A percentile compares a stretch with the other conserved stretches of the same genome.
These are phyloP conservation scores for Himantopus leucocephalus DNA, from an alignment of 2,113 vertebrate species.

Conservation along the genomic window DNA sequence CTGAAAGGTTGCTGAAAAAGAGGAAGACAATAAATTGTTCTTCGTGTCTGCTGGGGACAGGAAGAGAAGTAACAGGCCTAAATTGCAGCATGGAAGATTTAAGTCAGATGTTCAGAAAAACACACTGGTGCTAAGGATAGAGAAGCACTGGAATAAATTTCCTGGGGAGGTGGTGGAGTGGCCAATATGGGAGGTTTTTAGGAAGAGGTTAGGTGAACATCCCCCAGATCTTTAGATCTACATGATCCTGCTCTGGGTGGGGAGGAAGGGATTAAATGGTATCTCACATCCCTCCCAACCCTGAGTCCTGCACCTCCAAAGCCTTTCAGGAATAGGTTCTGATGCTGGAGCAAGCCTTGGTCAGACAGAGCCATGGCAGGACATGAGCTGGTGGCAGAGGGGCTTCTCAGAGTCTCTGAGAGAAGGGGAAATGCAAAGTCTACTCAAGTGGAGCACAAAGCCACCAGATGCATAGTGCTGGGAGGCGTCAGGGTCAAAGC, in stretches of 20 bases:
- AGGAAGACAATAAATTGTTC: neutral
- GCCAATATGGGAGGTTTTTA: neutral
- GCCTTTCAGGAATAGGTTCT: neutral
- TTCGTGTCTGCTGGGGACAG: neutral
- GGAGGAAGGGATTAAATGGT: neutral
- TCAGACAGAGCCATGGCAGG: rapidly evolving
- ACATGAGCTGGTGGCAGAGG: neutral
- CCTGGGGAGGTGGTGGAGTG: neutral
- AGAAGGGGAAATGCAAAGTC: neutral
- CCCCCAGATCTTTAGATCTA: neutral
- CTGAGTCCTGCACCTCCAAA: neutral
- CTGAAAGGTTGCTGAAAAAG: neutral
- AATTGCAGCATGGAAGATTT: neutral
- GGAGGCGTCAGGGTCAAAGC: neutral
- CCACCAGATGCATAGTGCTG: neutral
- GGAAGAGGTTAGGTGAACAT: neutral
- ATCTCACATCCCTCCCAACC: neutral
- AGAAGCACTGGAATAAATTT: neutral
- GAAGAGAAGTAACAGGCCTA: neutral
- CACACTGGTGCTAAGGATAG: neutral
- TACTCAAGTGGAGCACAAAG: neutral
- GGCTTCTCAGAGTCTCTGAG: neutral
- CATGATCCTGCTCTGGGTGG: neutral
- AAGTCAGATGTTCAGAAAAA: neutral
- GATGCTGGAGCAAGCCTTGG: neutral